These are phyloP conservation scores for Protodeltote pygarga DNA, from an alignment of 2,888 invertebrate species.

Conservation along the genomic window DNA sequence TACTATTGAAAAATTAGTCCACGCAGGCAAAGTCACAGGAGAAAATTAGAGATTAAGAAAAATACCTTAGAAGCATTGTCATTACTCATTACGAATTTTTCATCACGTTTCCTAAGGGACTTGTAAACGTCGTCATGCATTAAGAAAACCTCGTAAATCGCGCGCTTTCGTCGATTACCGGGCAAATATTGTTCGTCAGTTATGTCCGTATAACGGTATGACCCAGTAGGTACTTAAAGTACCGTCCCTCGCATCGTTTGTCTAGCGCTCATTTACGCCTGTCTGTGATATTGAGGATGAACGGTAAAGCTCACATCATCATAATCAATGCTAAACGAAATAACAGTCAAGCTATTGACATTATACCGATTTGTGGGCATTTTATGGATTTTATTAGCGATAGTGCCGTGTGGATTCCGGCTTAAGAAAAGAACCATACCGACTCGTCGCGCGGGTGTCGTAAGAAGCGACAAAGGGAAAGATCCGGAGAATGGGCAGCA, in stretches of 20 bases:
- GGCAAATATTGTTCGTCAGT: constrained; percentile 27
- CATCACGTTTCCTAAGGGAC: too few species aligned
- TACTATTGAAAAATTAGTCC: too few species aligned
- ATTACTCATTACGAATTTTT: too few species aligned
- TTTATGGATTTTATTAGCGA: neutral
- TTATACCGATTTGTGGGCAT: neutral
- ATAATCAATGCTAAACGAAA: constrained; percentile 31
- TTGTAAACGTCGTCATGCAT: too few species aligned
- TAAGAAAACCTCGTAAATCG: neutral
- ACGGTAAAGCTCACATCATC: constrained; percentile 33
- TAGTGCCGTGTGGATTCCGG: too few species aligned
- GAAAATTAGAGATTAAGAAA: too few species aligned
- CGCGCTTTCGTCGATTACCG: constrained; percentile 9
- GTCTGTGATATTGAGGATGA: constrained; percentile 30
- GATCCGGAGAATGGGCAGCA: too few species aligned
- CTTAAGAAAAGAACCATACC: too few species aligned
- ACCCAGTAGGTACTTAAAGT: constrained; percentile 15
- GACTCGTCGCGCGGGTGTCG: too few species aligned
- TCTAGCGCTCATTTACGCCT: constrained; percentile 37
- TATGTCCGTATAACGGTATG: constrained; percentile 44
- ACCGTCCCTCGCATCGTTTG: constrained; percentile 35
- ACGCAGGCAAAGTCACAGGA: too few species aligned
- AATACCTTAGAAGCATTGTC: too few species aligned
- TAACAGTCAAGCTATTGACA: constrained; percentile 7
- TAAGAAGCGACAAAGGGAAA: too few species aligned